Evolutionary conservation across 2,797 vertebrate genomes (phyloP).

Genomic region (Myotis vivesi): DNA sequence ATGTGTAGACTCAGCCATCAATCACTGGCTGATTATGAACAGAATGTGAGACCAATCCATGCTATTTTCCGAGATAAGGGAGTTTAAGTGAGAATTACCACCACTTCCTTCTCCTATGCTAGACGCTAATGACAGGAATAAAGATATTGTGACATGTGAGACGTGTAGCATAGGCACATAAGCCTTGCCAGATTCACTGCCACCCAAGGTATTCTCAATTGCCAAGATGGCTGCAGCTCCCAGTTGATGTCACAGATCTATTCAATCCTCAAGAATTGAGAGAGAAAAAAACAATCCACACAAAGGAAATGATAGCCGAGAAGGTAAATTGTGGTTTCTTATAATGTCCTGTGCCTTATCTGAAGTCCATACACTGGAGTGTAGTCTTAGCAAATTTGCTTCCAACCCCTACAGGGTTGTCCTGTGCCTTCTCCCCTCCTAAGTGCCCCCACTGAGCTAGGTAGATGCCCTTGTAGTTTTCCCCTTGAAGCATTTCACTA

Average conservation of each 20-base stretch:
- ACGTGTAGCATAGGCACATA: constrained; percentile 55
- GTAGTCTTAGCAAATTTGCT: background rate
- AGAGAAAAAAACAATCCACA: background rate
- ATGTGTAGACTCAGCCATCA: constrained; percentile 73
- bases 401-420: background rate
- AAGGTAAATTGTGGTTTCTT: background rate
- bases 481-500: background rate
- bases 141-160: constrained; percentile 68
- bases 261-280: background rate
- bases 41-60: constrained; percentile 77
- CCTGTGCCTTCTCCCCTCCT: background rate
- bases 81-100: constrained; percentile 70
- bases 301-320: background rate
- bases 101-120: constrained; percentile 65
- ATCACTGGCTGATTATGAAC: constrained; percentile 72
- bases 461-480: background rate
- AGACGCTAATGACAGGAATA: constrained; percentile 72
- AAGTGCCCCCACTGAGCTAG: background rate
- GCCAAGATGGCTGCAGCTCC: constrained; percentile 54
- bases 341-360: background rate
- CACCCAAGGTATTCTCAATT: constrained; percentile 35
- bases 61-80: constrained; percentile 67
- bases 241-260: constrained; percentile 39
- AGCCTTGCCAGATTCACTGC: constrained; percentile 57
- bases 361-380: background rate